These are phyloP conservation scores for Colistium nudipinnis DNA, from an alignment of 2,113 vertebrate genomes.

Conservation along the genomic window DNA sequence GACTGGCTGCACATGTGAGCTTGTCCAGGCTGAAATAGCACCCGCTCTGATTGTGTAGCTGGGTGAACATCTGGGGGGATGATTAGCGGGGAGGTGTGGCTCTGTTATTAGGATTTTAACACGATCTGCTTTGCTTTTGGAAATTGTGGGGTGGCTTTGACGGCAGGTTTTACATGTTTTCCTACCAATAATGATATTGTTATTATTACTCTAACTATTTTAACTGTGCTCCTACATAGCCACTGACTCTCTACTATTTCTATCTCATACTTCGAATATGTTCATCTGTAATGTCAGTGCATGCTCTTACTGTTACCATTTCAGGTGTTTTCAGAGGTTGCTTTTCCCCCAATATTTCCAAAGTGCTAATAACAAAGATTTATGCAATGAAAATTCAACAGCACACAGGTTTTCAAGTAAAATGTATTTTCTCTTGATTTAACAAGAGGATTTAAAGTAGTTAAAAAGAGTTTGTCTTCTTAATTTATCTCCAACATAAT, in stretches of 20 bases:
- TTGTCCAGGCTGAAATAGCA: slow-evolving; percentile 53
- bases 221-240: background rate
- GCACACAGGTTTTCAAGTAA: background rate
- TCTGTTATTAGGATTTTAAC: slow-evolving; percentile 37
- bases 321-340: too few relatives aligned
- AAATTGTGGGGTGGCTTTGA: slow-evolving; percentile 4
- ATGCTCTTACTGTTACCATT: too few relatives aligned
- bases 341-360: background rate
- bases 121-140: background rate
- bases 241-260: background rate
- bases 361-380: too few relatives aligned
- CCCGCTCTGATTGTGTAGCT: slow-evolving; percentile 26
- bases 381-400: background rate
- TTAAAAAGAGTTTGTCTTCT: too few relatives aligned
- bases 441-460: too few relatives aligned
- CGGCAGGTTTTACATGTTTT: background rate
- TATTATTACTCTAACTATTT: background rate
- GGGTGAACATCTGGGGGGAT: slow-evolving; percentile 56
- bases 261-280: too few relatives aligned
- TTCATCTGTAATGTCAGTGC: too few relatives aligned
- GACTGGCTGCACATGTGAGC: slow-evolving; percentile 57
- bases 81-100: slow-evolving; percentile 47
- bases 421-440: too few relatives aligned
- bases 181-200: background rate
- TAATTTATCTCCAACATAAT: too few relatives aligned